Percentiles rank a stretch among this genome's conserved stretches.
Evolutionary conservation across 1,140 invertebrate species (phyloP).

Genomic region (Alviniconcha marisindica): DNA sequence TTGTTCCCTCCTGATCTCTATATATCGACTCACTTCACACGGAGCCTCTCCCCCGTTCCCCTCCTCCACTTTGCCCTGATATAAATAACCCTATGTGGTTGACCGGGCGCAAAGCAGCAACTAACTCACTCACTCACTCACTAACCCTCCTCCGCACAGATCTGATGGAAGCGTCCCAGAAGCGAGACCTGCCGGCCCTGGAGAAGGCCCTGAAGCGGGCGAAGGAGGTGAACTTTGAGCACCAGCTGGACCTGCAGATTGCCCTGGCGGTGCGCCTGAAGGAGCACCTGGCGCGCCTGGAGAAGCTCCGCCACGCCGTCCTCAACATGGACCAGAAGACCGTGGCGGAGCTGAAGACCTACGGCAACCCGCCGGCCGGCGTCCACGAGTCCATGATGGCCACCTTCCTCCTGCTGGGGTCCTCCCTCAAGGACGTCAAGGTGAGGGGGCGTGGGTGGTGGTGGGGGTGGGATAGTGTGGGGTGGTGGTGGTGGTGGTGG

Average conservation of each 20-base stretch:
- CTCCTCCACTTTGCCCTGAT: no score
- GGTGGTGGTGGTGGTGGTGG: no score
- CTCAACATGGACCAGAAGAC: constrained; percentile 68
- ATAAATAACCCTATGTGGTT: no score
- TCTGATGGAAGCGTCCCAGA: constrained; percentile 61
- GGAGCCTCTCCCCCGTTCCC: no score
- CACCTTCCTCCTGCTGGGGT: constrained; percentile 65
- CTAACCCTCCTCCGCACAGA: no score
- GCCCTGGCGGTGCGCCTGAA: constrained; percentile 60
- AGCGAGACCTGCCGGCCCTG: constrained; percentile 56
- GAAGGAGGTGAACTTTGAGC: constrained; percentile 63
- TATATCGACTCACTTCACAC: no score
- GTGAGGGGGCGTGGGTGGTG: constrained; percentile 39
- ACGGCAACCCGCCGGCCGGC: constrained; percentile 66
- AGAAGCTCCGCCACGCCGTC: constrained; percentile 68
- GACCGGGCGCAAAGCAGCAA: no score
- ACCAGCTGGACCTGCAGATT: constrained; percentile 66
- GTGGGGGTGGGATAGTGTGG: neutral
- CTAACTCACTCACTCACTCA: no score
- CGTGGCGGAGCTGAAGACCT: constrained; percentile 66
- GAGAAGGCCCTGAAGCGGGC: constrained; percentile 62
- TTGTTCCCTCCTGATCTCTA: no score
- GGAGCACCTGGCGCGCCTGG: constrained; percentile 69
- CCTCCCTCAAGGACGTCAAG: constrained; percentile 63
- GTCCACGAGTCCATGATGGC: constrained; percentile 67